phyloP scores from a whole-genome alignment of 2,797 vertebrate genomes.

The Pterois miles region DNA sequence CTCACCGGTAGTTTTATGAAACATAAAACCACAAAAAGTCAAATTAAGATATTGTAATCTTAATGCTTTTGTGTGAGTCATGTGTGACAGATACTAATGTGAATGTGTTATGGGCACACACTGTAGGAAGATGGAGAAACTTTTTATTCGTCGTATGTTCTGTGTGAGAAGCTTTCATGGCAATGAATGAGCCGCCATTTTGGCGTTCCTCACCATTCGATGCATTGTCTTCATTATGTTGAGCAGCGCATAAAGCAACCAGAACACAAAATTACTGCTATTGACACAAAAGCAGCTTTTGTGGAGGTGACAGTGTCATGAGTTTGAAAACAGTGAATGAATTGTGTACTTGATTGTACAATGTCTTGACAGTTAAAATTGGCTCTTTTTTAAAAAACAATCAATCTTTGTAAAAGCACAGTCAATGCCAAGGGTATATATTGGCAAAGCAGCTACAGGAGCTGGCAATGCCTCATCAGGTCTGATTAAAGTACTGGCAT shows the following conservation, averaged over 20 bases:
- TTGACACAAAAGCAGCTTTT: conserved; percentile 8
- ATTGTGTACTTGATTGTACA: not conserved
- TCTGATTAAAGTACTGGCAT: conserved; percentile 21
- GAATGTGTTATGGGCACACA: not conserved
- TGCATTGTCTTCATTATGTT: not conserved
- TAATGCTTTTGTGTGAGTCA: not conserved
- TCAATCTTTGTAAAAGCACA: not conserved
- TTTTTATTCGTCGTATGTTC: not conserved
- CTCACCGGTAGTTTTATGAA: no score
- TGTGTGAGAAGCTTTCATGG: not conserved
- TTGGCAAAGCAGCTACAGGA: conserved; percentile 24
- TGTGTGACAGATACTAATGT: not conserved
- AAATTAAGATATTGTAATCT: not conserved
- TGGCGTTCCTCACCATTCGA: not conserved
- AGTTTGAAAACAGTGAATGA: not conserved
- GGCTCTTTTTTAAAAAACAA: conserved; percentile 11
- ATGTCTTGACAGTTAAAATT: not conserved
- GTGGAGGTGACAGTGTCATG: not conserved
- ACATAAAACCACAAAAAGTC: not conserved
- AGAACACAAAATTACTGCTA: not conserved
- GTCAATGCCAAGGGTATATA: not conserved
- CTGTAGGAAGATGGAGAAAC: not conserved
- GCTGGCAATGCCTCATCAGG: conserved; percentile 15
- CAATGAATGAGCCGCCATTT: not conserved
- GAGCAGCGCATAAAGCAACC: not conserved